A percentile compares a stretch with the other conserved stretches of the same genome.
These are phyloP conservation scores for Aepyceros melampus DNA, from an alignment of 2,113 vertebrate species.

Conservation along the genomic window DNA sequence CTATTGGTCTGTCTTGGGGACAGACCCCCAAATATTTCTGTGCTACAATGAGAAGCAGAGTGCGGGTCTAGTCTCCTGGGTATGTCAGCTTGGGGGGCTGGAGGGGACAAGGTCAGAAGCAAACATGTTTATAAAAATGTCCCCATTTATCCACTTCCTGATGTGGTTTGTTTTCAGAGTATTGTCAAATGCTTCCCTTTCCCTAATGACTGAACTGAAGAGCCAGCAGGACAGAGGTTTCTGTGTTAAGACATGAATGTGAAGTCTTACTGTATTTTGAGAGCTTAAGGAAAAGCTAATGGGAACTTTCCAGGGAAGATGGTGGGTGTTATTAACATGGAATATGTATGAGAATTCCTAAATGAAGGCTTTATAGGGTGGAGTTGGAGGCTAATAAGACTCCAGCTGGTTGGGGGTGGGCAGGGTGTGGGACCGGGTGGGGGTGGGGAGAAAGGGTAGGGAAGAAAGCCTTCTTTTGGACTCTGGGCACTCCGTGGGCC, in stretches of 20 bases:
- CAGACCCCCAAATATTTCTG: background rate
- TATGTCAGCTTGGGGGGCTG: background rate
- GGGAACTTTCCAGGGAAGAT: conserved; percentile 46
- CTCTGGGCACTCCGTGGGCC: background rate
- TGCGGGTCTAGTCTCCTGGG: background rate
- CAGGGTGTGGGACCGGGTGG: background rate
- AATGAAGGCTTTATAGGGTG: conserved; percentile 46
- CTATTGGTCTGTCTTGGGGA: background rate
- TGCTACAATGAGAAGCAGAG: background rate
- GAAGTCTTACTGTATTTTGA: conserved; percentile 19
- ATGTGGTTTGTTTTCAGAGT: background rate
- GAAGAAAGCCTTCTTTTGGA: conserved; percentile 33
- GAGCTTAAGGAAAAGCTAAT: background rate
- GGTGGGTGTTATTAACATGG: conserved; percentile 38
- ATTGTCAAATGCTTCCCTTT: background rate
- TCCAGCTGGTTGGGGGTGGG: background rate
- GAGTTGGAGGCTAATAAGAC: background rate
- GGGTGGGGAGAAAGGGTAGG: background rate
- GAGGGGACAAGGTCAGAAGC: background rate
- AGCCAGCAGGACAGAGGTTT: conserved; percentile 16
- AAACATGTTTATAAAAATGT: background rate
- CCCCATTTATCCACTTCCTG: background rate
- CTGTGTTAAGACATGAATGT: conserved; percentile 37
- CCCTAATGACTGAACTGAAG: background rate
- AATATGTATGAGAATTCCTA: conserved; percentile 54